Evolutionary conservation across 2,888 invertebrate genomes (phyloP), one percentile per base, ranked within the genome.

Genomic region (Hoplodrina ambigua): DNA sequence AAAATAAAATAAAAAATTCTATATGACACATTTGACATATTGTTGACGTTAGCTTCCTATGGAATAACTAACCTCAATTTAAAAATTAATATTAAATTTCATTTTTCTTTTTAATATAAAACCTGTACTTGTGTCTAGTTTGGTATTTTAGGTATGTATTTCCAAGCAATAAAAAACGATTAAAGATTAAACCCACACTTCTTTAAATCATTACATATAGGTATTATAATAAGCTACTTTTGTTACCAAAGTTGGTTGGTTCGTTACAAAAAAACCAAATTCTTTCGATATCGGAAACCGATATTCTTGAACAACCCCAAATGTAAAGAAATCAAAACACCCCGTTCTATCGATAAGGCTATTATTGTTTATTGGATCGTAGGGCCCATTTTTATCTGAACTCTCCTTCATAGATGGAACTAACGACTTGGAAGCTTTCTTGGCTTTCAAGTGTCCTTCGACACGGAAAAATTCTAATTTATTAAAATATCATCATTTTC

Each of bases 341-440:
- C 6, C 30, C 55, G 17, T 68, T 54, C 61, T 81, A 66, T 57
- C 66, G 81, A 84, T 85, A 85, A 82, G 69, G 55, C 60, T 69
- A 37, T 73, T 81, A 69, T 77, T 84, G 75, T 80, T 80, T 81
- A 79, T 79, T 70, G 56, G 63, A 70, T 79, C 74, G 74, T 63
- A 59, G 37, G 46, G 17, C 15, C 37, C 60, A 67, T 71, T 59
- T 50, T 59, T 72, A 56, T 78, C 52, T 33, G 11, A 50, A 56
- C 25, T 19, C 52, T 13, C 13, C 46, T 56, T 10, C 52, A 62
- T 15, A 52, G 50, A 78, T 49, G 41, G 46, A 37, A 49, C 66
- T 52, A 78, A 75, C 46, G 72, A 67, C 41, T 66, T 49, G 54
- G 30, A 72, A 57, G 46, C 10, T 49, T 52, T 17, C 46, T 50